These are phyloP conservation scores for Kryphioiulus occultus DNA, from an alignment of 2,888 invertebrate genomes.

Conservation along the genomic window DNA sequence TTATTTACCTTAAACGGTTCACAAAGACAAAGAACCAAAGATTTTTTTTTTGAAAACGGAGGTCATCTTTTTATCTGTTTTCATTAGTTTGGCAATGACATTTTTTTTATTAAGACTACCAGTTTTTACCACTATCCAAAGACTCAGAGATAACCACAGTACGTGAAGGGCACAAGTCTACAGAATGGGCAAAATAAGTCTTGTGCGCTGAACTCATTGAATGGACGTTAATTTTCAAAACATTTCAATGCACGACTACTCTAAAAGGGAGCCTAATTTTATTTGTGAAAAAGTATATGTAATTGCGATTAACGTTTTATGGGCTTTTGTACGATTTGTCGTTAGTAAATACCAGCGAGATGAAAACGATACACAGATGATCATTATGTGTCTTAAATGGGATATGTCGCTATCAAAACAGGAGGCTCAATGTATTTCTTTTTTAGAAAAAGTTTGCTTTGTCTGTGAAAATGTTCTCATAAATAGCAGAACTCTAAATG, in stretches of 20 bases:
- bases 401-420: too few species aligned
- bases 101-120: constrained; percentile 10
- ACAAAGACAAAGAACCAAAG: neutral
- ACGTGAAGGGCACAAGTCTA: neutral
- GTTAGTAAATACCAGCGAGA: too few species aligned
- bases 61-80: constrained; percentile 16
- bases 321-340: too few species aligned
- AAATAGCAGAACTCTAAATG: too few species aligned
- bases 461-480: too few species aligned
- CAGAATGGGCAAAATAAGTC: neutral
- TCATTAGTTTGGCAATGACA: constrained; percentile 2
- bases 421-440: too few species aligned
- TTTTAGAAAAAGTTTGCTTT: too few species aligned
- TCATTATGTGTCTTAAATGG: too few species aligned
- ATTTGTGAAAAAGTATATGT: too few species aligned
- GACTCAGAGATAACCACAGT: neutral
- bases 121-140: neutral
- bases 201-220: neutral
- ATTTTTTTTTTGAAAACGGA: neutral
- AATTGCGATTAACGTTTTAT: too few species aligned
- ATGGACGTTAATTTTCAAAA: neutral
- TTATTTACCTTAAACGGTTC: neutral
- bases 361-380: too few species aligned
- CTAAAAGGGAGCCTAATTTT: too few species aligned
- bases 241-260: neutral